Evolutionary conservation across 2,797 vertebrate genomes (phyloP).

Genomic region (Hemitrygon akajei): DNA sequence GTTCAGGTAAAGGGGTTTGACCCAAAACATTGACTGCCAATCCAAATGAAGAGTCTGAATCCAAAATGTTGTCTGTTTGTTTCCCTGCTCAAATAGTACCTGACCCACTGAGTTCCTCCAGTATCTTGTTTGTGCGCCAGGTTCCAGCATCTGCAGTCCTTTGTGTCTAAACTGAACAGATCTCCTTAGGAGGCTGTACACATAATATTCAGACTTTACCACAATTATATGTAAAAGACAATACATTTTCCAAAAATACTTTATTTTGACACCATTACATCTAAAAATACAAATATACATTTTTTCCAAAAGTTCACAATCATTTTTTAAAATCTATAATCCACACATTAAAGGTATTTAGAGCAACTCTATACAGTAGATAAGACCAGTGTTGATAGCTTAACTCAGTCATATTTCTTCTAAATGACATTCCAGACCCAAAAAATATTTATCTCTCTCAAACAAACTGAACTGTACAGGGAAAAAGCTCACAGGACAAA

Average conservation of each 20-base stretch:
- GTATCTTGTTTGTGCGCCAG: too few relatives aligned
- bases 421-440: background rate
- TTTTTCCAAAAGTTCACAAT: constrained; percentile 53
- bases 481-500: background rate
- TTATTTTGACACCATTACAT: constrained; percentile 60
- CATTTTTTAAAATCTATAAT: constrained; percentile 51
- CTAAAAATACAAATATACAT: constrained; percentile 65
- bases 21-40: too few relatives aligned
- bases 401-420: background rate
- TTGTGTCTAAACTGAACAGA: background rate
- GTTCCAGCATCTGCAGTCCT: too few relatives aligned
- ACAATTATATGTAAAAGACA: background rate
- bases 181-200: background rate
- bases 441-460: background rate
- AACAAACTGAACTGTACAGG: background rate
- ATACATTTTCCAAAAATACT: constrained; percentile 61
- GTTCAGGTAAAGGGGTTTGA: too few relatives aligned
- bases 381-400: background rate
- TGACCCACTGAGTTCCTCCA: too few relatives aligned
- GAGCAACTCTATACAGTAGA: background rate
- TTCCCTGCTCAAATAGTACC: too few relatives aligned
- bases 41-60: too few relatives aligned
- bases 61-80: too few relatives aligned
- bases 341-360: constrained; percentile 40
- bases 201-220: background rate